phyloP scores from a whole-genome alignment of 1,140 invertebrate species.

The Zaprionus kolodkinae region DNA sequence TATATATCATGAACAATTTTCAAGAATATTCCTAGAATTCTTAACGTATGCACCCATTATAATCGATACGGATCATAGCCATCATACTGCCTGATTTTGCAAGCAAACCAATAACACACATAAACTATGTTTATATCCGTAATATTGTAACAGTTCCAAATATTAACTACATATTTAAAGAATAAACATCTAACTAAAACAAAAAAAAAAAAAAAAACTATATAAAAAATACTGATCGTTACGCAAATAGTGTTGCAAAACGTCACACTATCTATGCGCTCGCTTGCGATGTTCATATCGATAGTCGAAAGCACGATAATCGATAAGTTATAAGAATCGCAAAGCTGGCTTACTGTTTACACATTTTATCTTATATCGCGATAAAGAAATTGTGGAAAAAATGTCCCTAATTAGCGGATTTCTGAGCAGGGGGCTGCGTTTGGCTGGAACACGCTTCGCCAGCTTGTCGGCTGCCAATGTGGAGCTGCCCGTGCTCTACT shows the following conservation, averaged over 20 bases:
- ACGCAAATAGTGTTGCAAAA: not conserved
- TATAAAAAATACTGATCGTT: not conserved
- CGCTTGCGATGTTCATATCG: not conserved
- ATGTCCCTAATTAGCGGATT: not conserved
- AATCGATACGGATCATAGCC: constrained; percentile 6
- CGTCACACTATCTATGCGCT: not conserved
- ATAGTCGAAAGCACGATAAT: not conserved
- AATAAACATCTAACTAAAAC: constrained; percentile 63
- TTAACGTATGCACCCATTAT: not conserved
- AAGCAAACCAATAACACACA: constrained; percentile 48
- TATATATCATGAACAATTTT: constrained; percentile 6
- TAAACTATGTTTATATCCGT: constrained; percentile 52
- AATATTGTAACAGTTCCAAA: constrained; percentile 79
- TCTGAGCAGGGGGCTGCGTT: not conserved
- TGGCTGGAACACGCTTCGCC: not conserved
- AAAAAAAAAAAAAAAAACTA: not conserved
- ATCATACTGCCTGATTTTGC: constrained; percentile 43
- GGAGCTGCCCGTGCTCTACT: constrained; percentile 91
- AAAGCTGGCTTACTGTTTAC: not conserved
- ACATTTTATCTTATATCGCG: not conserved
- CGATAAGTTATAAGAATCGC: not conserved
- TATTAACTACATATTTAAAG: constrained; percentile 59
- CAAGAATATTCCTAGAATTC: constrained; percentile 4
- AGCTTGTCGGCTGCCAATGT: not conserved
- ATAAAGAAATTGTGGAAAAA: not conserved